A percentile compares a stretch with the other conserved stretches of the same genome.
Evolutionary conservation across 1,140 invertebrate genomes (phyloP).

Genomic region (Agrypnia vestita): DNA sequence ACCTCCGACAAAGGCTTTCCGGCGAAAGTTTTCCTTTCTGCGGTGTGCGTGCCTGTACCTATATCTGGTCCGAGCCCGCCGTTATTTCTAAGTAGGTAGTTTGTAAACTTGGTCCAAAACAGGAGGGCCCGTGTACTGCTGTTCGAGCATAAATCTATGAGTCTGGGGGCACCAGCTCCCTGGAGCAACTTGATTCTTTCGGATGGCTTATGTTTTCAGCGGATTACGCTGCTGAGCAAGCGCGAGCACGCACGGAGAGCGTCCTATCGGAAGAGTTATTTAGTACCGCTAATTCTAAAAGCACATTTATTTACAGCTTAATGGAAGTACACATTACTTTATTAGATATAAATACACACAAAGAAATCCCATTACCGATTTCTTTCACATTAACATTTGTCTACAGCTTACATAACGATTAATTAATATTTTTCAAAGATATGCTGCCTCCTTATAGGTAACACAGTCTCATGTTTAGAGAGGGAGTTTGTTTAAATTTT

Average conservation of each 20-base stretch:
- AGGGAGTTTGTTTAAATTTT: too few relatives aligned
- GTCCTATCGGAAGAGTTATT: neutral
- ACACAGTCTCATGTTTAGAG: too few relatives aligned
- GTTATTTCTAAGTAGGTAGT: constrained; percentile 51
- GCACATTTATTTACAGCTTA: neutral
- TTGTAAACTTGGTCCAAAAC: constrained; percentile 43
- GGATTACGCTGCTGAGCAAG: neutral
- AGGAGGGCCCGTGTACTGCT: constrained; percentile 15
- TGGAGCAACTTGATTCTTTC: constrained; percentile 42
- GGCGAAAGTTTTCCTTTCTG: constrained; percentile 31
- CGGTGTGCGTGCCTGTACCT: constrained; percentile 47
- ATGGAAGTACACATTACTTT: neutral
- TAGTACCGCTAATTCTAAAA: neutral
- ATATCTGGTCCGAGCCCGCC: constrained; percentile 50
- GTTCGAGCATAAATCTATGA: constrained; percentile 46
- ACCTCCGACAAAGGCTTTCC: constrained; percentile 42
- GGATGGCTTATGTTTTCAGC: constrained; percentile 18
- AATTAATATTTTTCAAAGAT: too few relatives aligned
- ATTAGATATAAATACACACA: too few relatives aligned
- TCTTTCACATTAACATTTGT: too few relatives aligned
- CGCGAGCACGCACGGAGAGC: neutral
- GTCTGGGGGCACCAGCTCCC: neutral
- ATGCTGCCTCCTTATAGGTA: too few relatives aligned
- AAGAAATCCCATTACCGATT: too few relatives aligned
- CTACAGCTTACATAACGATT: too few relatives aligned